phyloP scores from a whole-genome alignment of 1,140 invertebrate genomes.

The Atta colombica region DNA sequence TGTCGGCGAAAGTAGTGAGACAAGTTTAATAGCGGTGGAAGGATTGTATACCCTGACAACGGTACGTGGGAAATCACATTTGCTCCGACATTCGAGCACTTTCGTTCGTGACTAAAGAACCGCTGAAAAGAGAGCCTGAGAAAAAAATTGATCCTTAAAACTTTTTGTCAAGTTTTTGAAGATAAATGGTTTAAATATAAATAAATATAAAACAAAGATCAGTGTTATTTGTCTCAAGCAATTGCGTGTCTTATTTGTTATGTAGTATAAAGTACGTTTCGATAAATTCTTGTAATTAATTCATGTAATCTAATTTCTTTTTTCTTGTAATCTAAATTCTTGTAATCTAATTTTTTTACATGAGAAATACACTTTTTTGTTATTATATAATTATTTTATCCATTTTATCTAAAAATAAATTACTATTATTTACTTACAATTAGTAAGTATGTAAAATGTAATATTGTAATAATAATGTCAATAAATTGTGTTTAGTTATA shows the following conservation, averaged over 20 bases:
- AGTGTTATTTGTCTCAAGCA: not conserved
- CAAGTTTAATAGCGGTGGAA: slow-evolving; percentile 48
- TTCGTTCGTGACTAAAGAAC: slow-evolving; percentile 26
- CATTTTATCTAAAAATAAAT: not conserved
- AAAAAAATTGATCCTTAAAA: slow-evolving; percentile 40
- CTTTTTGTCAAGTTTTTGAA: slow-evolving; percentile 4
- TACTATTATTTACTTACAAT: not conserved
- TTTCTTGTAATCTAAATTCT: no score
- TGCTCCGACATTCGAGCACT: slow-evolving; percentile 31
- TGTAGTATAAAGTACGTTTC: not conserved
- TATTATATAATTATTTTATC: slow-evolving; percentile 2
- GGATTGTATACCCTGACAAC: slow-evolving; percentile 28
- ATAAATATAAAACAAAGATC: slow-evolving; percentile 15
- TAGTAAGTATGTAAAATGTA: not conserved
- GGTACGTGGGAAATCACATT: slow-evolving; percentile 77
- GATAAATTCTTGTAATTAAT: not conserved
- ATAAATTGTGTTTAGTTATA: slow-evolving; percentile 10
- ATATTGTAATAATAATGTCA: not conserved
- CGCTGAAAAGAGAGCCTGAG: slow-evolving; percentile 31
- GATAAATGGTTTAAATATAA: not conserved
- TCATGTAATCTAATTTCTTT: no score
- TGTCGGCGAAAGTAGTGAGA: slow-evolving; percentile 64
- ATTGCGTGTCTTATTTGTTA: not conserved
- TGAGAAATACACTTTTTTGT: not conserved
- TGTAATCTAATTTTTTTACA: not conserved